Conservation (phyloP, 2,113 vertebrate genomes). For the Laticauda laticaudata region DNA sequence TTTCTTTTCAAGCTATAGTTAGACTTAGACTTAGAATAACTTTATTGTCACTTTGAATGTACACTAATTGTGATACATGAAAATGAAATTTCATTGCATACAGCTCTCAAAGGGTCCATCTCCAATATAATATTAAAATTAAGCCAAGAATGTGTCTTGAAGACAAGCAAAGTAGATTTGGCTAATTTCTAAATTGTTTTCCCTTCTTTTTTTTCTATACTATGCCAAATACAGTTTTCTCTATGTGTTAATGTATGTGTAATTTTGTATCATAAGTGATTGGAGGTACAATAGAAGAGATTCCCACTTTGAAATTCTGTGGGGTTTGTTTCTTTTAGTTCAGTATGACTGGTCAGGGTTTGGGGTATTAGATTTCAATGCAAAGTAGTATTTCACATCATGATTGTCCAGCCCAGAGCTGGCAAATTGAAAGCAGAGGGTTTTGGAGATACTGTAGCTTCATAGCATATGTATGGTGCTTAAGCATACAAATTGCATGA, state of each 20-base stretch:
- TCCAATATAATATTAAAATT: not conserved
- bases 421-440: not conserved
- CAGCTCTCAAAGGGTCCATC: too few relatives aligned
- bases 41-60: too few relatives aligned
- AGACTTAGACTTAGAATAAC: not conserved
- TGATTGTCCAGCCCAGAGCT: conserved; percentile 21
- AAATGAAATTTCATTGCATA: too few relatives aligned
- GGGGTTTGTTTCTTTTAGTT: not conserved
- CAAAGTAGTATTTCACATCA: not conserved
- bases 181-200: not conserved
- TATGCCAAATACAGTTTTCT: not conserved
- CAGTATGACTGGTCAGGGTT: not conserved
- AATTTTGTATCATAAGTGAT: not conserved
- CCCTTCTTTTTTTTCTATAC: not conserved
- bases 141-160: not conserved
- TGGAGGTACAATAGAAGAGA: not conserved
- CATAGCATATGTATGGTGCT: conserved; percentile 11
- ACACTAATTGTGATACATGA: too few relatives aligned
- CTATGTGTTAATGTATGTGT: not conserved
- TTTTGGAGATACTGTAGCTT: conserved; percentile 14
- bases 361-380: conserved; percentile 9
- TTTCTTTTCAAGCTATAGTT: not conserved
- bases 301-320: not conserved
- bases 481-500: conserved; percentile 15
- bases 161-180: not conserved